Conservation (phyloP, 2,888 invertebrate species). For the Escarpia spicata region DNA sequence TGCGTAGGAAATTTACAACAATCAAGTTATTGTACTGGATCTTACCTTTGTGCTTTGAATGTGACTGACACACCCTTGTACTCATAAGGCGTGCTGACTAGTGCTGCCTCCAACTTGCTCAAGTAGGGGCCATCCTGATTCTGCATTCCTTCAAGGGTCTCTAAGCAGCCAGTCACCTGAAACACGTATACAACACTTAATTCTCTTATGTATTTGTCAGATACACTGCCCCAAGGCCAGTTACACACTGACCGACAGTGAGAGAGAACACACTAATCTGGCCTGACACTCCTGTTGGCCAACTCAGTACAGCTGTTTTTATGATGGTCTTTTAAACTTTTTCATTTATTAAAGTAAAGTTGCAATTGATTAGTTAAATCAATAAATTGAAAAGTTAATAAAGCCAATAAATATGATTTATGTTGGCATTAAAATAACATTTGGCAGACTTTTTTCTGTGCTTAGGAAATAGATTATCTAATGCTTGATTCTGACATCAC, state of each 20-base stretch:
- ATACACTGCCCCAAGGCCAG: too few relatives aligned
- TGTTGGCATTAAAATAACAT: not conserved
- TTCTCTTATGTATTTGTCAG: not conserved
- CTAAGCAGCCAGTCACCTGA: not conserved
- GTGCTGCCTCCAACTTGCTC: not conserved
- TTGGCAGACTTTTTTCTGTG: not conserved
- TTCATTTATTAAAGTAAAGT: too few relatives aligned
- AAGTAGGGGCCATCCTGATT: not conserved
- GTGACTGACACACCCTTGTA: not conserved
- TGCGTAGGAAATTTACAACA: not conserved
- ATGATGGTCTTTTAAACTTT: too few relatives aligned
- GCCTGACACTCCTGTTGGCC: not conserved
- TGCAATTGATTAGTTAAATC: too few relatives aligned
- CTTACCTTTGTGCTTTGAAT: not conserved
- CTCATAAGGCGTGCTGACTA: not conserved
- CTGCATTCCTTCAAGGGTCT: not conserved
- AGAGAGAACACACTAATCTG: not conserved
- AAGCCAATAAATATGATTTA: too few relatives aligned
- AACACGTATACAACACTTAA: not conserved
- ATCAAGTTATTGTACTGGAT: not conserved
- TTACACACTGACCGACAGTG: not conserved
- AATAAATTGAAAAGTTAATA: too few relatives aligned
- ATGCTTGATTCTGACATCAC: too few relatives aligned
- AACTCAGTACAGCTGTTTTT: not conserved
- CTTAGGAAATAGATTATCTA: not conserved